Conservation (phyloP, 2,797 vertebrate genomes). For the Mastacembelus armatus region DNA sequence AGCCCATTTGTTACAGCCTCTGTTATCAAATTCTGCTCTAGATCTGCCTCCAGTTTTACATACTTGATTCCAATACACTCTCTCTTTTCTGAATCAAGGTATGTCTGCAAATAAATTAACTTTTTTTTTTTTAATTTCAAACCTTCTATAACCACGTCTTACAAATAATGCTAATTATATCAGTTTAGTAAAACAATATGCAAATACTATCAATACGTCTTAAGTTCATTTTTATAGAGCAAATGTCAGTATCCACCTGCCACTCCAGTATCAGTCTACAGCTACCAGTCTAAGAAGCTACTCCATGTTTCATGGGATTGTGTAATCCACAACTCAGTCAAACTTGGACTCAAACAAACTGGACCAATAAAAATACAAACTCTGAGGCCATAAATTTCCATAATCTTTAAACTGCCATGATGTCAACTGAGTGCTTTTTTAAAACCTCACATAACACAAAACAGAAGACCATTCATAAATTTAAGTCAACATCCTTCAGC, state of each 20-base stretch:
- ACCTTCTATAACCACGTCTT: not conserved
- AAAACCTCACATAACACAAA: no score
- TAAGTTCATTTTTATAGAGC: not conserved
- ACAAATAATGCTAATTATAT: not conserved
- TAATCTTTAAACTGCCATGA: constrained; percentile 49
- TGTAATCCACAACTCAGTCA: constrained; percentile 25
- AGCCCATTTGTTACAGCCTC: constrained; percentile 51
- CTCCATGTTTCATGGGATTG: not conserved
- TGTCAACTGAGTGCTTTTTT: constrained; percentile 39
- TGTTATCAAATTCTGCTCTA: constrained; percentile 25
- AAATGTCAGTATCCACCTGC: not conserved
- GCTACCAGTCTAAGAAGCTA: not conserved
- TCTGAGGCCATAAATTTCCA: constrained; percentile 36
- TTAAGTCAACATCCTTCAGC: not conserved
- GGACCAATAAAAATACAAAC: constrained; percentile 24
- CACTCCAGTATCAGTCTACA: not conserved
- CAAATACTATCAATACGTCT: not conserved
- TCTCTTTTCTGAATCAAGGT: not conserved
- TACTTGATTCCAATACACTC: not conserved
- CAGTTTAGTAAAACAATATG: not conserved
- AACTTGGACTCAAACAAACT: constrained; percentile 46
- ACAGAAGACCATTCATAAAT: constrained; percentile 22
- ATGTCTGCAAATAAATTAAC: not conserved
- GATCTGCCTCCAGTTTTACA: not conserved
- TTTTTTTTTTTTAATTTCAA: no score